These are phyloP conservation scores for Thaumatotibia leucotreta DNA, from an alignment of 1,140 invertebrate species.

Conservation along the genomic window DNA sequence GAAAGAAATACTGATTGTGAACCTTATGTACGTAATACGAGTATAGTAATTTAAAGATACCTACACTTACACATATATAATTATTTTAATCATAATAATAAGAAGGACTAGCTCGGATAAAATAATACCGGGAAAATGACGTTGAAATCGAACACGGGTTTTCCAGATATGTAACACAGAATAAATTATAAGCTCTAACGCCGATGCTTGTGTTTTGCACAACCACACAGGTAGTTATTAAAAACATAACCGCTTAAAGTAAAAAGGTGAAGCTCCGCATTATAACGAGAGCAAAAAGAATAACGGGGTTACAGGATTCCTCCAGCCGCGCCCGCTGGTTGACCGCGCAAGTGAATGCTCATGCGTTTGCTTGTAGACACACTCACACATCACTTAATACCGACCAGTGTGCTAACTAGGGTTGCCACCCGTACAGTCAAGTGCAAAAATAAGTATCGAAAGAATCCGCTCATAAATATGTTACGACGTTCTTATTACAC, in stretches of 20 bases:
- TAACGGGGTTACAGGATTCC: conserved; percentile 61
- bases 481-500: no score
- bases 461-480: no score
- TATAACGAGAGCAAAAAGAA: conserved; percentile 54
- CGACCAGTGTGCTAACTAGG: no score
- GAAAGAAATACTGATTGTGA: not conserved
- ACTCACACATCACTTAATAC: no score
- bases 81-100: not conserved
- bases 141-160: not conserved
- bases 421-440: no score
- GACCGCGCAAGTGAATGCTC: not conserved
- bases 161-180: not conserved
- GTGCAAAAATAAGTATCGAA: no score
- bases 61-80: not conserved
- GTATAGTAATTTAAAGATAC: not conserved
- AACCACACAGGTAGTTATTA: conserved; percentile 14
- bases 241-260: conserved; percentile 33
- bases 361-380: not conserved
- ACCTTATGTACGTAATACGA: not conserved
- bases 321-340: conserved; percentile 28
- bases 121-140: not conserved
- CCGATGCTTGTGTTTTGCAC: not conserved
- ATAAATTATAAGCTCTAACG: not conserved
- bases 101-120: no score
- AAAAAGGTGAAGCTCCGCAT: conserved; percentile 49